Evolutionary conservation across 2,113 vertebrate genomes (phyloP), one percentile per base, ranked within the genome.

Genomic region (Oophaga pumilio): DNA sequence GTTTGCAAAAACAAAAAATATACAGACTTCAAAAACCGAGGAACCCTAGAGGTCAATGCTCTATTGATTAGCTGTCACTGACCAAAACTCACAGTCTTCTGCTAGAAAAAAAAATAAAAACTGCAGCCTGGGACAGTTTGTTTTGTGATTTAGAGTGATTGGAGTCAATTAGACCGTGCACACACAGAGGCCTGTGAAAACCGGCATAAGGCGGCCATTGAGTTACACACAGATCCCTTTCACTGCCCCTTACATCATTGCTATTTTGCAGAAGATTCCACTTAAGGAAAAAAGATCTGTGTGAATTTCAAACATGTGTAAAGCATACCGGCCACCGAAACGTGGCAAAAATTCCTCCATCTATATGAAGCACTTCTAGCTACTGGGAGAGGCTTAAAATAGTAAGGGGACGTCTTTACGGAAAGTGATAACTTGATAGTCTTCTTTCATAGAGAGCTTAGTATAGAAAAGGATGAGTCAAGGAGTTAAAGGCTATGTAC

Each of bases 231-330:
- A 60, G 77, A 57, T 82, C 60, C 22, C 43, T 83, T 66, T 69
- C 22, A 53, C 62, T 12, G 43, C 13, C 20, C 43, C 81, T 82
- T 64, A 64, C 43, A 52, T 83, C 62, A 69, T 26, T 14, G 62
- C 43, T 83, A 53, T 52, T 69, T 52, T 83, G 62, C 43, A 52
- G 81, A 3, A 83, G 62, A 83, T 52, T 53, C 62, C 81, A 53
- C 43, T 53, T 53, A 83, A 83, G 64, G 81, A 68, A 53, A 56
- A 80, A 82, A 52, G 22, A 83, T 83, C 81, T 53, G n/a, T 68
- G 20, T 83, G 62, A 83, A 83, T 83, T 53, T 50, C 59, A 69
- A 52, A 15, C 43, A 26, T 69, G 81, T 68, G 62, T 53, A 26
- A 83, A 14, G 49, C 62, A 83, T 49, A 17, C 81, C 59, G n/a